phyloP scores from a whole-genome alignment of 92 coral and sea anemone genomes.

The Parazoanthus atlanticus region DNA sequence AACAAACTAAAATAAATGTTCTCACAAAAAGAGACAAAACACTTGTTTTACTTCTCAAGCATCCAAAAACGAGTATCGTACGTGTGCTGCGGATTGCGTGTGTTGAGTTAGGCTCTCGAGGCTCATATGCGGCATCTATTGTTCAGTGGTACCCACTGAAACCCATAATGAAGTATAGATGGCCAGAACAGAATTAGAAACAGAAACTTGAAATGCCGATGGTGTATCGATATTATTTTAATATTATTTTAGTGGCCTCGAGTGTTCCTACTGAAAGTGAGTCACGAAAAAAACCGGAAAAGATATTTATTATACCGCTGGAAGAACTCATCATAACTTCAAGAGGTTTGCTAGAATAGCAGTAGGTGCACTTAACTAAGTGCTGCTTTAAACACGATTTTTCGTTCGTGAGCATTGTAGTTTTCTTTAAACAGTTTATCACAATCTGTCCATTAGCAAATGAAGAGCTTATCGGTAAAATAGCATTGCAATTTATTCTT shows the following conservation, averaged over 20 bases:
- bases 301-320: not conserved
- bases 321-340: not conserved
- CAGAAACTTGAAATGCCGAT: conserved; percentile 29
- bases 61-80: not conserved
- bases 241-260: not conserved
- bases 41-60: not conserved
- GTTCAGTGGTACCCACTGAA: conserved; percentile 10
- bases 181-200: conserved; percentile 23
- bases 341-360: not conserved
- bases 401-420: conserved; percentile 3
- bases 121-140: conserved; percentile 17
- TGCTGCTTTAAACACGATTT: not conserved
- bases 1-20: not conserved
- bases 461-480: conserved; percentile 31
- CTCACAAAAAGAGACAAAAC: not conserved
- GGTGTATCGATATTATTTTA: conserved; percentile 19
- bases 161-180: conserved; percentile 9
- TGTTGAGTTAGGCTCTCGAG: not conserved
- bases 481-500: conserved; percentile 7
- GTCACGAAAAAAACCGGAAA: not conserved
- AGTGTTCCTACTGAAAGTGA: not conserved
- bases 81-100: conserved; percentile 33
- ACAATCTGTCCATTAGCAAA: conserved; percentile 30
- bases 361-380: not conserved
- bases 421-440: conserved; percentile 36